Evolutionary conservation across 2,797 vertebrate species (phyloP).

Genomic region (Cephalopachus bancanus): DNA sequence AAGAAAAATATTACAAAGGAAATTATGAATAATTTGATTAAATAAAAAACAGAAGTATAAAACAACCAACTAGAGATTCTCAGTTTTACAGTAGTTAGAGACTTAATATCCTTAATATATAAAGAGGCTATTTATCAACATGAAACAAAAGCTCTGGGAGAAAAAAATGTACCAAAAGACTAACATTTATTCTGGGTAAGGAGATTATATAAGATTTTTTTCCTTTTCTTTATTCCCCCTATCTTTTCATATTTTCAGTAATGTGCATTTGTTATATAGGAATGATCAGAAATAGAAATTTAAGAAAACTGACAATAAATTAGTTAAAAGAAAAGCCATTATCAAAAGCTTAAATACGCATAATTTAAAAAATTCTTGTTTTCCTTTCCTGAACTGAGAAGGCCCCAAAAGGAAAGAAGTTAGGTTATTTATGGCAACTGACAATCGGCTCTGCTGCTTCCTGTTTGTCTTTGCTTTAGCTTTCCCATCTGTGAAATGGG

Average conservation of each 20-base stretch:
- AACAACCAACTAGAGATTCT: constrained; percentile 31
- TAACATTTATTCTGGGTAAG: background rate
- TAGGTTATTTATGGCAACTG: constrained; percentile 10
- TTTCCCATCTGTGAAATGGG: background rate
- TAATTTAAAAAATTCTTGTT: background rate
- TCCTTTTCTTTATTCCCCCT: fast-evolving
- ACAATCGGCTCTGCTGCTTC: background rate
- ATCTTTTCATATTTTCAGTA: constrained; percentile 30
- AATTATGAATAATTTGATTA: no score
- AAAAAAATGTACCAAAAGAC: background rate
- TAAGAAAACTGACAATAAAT: background rate
- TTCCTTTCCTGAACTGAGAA: constrained; percentile 5
- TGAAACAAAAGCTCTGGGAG: background rate
- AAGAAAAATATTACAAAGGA: no score
- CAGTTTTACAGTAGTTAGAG: constrained; percentile 22
- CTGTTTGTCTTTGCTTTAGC: background rate
- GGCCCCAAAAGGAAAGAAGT: background rate
- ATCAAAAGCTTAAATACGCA: background rate
- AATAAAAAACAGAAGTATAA: background rate
- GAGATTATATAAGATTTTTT: background rate
- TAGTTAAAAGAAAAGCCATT: constrained; percentile 45
- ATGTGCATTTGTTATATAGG: background rate
- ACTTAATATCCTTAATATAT: background rate
- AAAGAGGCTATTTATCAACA: constrained; percentile 42
- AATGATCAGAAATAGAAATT: constrained; percentile 26